Percentiles rank a stretch among this genome's conserved stretches.
Evolutionary conservation across 2,113 vertebrate genomes (phyloP).

Genomic region (Poicephalus gulielmi): DNA sequence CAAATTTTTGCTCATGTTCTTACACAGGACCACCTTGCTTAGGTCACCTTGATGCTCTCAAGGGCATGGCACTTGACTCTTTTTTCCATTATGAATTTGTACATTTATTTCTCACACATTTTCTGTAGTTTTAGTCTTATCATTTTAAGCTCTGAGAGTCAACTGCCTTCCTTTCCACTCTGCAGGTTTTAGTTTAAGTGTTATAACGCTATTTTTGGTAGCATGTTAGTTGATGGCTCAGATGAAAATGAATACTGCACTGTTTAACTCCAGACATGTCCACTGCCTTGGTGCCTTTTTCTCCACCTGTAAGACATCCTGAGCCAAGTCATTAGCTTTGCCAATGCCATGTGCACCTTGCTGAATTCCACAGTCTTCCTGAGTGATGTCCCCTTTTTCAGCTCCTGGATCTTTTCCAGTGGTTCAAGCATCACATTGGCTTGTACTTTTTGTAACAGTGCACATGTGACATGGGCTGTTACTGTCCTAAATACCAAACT

Average conservation of each 20-base stretch:
- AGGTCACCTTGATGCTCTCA: not conserved
- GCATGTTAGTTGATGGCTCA: not conserved
- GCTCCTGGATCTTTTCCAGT: not conserved
- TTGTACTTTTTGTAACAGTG: not conserved
- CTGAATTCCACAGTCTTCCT: not conserved
- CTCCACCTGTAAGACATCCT: not conserved
- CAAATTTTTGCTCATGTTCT: not conserved
- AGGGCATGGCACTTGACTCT: not conserved
- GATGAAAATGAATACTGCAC: not conserved
- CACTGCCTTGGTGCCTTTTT: not conserved
- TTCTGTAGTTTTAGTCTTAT: not conserved
- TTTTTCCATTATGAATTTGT: not conserved
- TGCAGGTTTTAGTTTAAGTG: not conserved
- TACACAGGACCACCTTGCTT: not conserved
- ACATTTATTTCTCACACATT: not conserved
- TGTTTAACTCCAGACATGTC: not conserved
- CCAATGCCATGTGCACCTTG: not conserved
- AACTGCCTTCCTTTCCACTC: not conserved
- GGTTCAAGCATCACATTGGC: not conserved
- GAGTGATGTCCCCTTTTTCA: not conserved
- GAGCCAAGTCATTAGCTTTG: fast-evolving
- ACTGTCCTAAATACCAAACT: not conserved
- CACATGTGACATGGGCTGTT: not conserved
- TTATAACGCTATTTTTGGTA: not conserved
- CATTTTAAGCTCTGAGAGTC: not conserved